Conservation (phyloP, 1,140 invertebrate genomes). For the Heliconius congener region DNA sequence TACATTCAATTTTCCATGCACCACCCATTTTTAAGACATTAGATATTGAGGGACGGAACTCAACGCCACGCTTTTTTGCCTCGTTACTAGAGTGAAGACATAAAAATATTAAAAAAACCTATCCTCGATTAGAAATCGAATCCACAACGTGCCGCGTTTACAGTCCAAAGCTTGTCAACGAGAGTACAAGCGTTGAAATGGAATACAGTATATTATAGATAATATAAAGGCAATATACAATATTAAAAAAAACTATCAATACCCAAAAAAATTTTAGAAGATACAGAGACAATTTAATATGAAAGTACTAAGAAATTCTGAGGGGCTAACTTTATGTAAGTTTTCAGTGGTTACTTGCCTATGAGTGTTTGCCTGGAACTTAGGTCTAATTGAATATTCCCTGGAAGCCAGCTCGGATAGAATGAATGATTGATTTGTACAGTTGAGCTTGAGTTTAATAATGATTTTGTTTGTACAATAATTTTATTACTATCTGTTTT, state of each 20-base stretch:
- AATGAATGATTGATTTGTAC: conserved; percentile 12
- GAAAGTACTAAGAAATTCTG: conserved; percentile 18
- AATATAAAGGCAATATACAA: too few species aligned
- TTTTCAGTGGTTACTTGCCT: conserved; percentile 32
- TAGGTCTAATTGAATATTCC: conserved; percentile 26
- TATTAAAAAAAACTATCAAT: neutral
- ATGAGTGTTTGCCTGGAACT: conserved; percentile 19
- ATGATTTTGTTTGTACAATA: neutral
- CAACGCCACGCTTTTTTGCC: too few species aligned
- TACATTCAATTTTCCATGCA: accelerated
- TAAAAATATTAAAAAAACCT: too few species aligned
- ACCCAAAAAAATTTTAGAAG: conserved; percentile 18
- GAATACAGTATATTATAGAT: too few species aligned
- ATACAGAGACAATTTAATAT: conserved; percentile 15
- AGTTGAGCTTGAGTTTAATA: neutral
- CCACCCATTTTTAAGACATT: too few species aligned
- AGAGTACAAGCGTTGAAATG: too few species aligned
- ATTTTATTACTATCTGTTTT: neutral
- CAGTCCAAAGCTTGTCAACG: too few species aligned
- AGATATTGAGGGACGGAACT: too few species aligned
- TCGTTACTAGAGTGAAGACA: too few species aligned
- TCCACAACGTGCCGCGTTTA: too few species aligned
- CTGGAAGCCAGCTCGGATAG: neutral
- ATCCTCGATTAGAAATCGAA: too few species aligned
- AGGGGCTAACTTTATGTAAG: conserved; percentile 21